Base-by-base conservation (phyloP, 2,888 invertebrate genomes). In the Tenthredo scrophulariae region DNA sequence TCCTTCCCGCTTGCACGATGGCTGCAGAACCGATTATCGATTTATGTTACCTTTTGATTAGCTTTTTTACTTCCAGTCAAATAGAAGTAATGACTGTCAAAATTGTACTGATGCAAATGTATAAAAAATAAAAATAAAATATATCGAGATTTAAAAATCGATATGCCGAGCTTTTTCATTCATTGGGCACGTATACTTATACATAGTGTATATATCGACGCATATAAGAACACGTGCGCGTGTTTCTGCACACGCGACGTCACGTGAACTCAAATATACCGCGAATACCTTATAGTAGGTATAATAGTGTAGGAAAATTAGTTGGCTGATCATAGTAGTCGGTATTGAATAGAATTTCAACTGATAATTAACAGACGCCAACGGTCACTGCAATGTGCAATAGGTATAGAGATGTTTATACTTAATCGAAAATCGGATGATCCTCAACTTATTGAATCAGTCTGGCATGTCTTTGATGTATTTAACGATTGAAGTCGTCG, bases 361-460 rank as follows among this genome's bases (percentile, higher is more conserved):
- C 75, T n/a, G 75, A 46, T 79, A 43, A 75, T 18, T 43, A 40
- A 54, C 50, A 22, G 33, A 54, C 40, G 40, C 15, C 9, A 33
- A 74, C 40, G 29, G n/a, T 50, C 18, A n/a, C 18, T 15, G 37
- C 37, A 7, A n/a, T n/a, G n/a, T n/a, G 46, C 9, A 75, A 4
- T 43, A n/a, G 13, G 10, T n/a, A 4, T n/a, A 26, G 75, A 29
- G 6, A 50, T 26, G n/a, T 46, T 26, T 50, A 5, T 46, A 13
- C 15, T 46, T n/a, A 75, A 43, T 33, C 33, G 58, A 37, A 58
- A 80, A 80, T 80, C 80, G 62, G 58, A 80, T 80, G 13, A 80
- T 80, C 80, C 80, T 62, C 1, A 80, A 80, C 10, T 62, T 58
- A 62, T 62, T 80, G 77, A 77, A 26, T 77, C 77, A 15, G 46